Evolutionary conservation across 2,113 vertebrate species (phyloP).

Genomic region (Anthoscopus minutus): DNA sequence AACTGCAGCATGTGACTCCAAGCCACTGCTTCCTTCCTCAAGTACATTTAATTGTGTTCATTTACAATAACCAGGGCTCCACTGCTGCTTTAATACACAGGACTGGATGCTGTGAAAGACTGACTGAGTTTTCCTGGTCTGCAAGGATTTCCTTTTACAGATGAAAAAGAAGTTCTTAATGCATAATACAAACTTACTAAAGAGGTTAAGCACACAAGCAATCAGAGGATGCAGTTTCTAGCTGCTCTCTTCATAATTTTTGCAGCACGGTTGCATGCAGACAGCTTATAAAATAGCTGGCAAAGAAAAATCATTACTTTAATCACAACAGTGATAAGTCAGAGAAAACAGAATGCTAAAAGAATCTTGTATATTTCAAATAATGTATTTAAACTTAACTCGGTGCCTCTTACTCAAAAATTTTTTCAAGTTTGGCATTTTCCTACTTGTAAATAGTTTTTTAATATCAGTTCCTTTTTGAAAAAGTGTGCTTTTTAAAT

Average conservation of each 20-base stretch:
- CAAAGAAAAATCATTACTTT: background rate
- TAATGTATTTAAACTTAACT: conserved; percentile 70
- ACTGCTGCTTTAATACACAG: background rate
- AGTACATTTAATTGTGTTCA: background rate
- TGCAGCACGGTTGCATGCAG: background rate
- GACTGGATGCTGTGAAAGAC: background rate
- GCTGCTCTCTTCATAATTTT: background rate
- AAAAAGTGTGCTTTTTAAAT: conserved; percentile 70
- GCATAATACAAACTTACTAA: background rate
- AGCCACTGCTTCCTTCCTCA: background rate
- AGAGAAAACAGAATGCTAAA: background rate
- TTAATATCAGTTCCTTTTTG: conserved; percentile 65
- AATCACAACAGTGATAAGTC: background rate
- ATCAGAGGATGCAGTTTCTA: background rate
- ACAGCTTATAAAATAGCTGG: background rate
- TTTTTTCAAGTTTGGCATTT: conserved; percentile 52
- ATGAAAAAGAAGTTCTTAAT: background rate
- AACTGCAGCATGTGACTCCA: background rate
- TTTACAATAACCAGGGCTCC: background rate
- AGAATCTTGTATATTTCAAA: conserved; percentile 54
- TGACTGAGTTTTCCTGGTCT: background rate
- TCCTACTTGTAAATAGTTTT: conserved; percentile 74
- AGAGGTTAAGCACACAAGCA: background rate
- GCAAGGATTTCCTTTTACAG: background rate
- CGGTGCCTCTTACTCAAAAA: conserved; percentile 19